Evolutionary conservation across 2,888 invertebrate species (phyloP), one percentile per base, ranked within the genome.

Genomic region (Polyploca ridens): DNA sequence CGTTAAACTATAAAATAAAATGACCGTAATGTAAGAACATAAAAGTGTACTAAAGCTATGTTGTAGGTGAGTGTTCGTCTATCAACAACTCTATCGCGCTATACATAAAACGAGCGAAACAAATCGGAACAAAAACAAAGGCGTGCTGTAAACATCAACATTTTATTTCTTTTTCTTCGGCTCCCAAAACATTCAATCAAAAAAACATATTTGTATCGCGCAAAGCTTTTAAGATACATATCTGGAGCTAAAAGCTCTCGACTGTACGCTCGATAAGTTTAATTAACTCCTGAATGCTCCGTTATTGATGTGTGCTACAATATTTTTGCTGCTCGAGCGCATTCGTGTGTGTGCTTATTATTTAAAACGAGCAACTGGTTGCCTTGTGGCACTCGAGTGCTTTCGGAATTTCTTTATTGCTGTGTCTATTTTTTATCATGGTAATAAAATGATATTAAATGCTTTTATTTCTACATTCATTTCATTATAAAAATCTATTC

Each of bases 191-290:
- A 54, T 54, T 54, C 54, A 54, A 54, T 54, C 19, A 19, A 54
- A 16, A 54, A 54, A 54, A 54, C 46, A 46, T 46, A 46, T 46
- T 46, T n/a, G 46, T 44, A 44, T 44, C 49, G 44, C 44, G 61
- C 41, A 61, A 46, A 41, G 61, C 61, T 61, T 61, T 61, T 61
- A 61, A 61, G 61, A 61, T 61, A 41, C 61, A 4, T 61, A 61
- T 61, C 61, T 41, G 46, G 5, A 19, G 27, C 61, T 61, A 61
- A 61, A 61, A 61, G 61, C 41, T 41, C 16, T 41, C 19, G 16
- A 27, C 35, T 41, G 19, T 41, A 6, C 61, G 14, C 16, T 61
- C 61, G 41, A 61, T 19, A 41, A 19, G 41, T 27, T 61, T 41
- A 54, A 54, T 54, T 54, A 54, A 16, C 54, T 54, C 10, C 54